These are phyloP conservation scores for Drosophila obscura DNA, from an alignment of 1,140 invertebrate genomes.

Conservation along the genomic window DNA sequence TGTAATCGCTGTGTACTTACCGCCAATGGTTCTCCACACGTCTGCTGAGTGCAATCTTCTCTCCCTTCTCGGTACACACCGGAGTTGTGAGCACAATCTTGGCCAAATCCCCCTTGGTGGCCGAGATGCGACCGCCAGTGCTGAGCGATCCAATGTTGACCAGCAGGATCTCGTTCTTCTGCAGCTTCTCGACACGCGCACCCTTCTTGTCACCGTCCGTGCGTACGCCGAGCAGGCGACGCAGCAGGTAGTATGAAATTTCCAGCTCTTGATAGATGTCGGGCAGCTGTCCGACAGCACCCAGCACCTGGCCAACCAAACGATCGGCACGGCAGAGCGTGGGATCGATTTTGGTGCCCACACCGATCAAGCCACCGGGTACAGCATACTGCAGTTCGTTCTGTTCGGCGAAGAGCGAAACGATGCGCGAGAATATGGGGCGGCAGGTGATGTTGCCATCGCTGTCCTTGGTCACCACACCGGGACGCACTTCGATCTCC, in stretches of 20 bases:
- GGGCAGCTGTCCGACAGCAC: constrained; percentile 97
- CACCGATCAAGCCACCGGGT: constrained; percentile 98
- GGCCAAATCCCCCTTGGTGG: constrained; percentile 98
- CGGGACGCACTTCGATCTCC: constrained; percentile 93
- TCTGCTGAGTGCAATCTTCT: constrained; percentile 99
- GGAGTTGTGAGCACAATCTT: constrained; percentile 98
- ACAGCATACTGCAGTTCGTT: constrained; percentile 99
- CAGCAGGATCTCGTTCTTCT: constrained; percentile 95
- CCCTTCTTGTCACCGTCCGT: constrained; percentile 99
- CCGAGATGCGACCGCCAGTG: constrained; percentile 97
- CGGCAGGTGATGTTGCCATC: constrained; percentile 98
- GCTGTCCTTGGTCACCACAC: constrained; percentile 97
- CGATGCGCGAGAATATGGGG: constrained; percentile 98
- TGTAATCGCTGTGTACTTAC: constrained; percentile 84
- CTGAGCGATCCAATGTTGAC: constrained; percentile 99
- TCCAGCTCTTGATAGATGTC: constrained; percentile 99
- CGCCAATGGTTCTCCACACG: constrained; percentile 99
- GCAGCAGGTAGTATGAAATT: constrained; percentile 98
- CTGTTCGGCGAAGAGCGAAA: constrained; percentile 99
- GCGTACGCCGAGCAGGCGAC: constrained; percentile 97
- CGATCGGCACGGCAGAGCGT: constrained; percentile 98
- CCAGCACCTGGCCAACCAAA: constrained; percentile 98
- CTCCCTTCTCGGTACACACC: constrained; percentile 99
- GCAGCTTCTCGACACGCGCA: constrained; percentile 96
- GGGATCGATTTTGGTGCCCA: constrained; percentile 99